Base-by-base conservation (phyloP, 2,113 vertebrate species). In the Ceuthmochares aereus region DNA sequence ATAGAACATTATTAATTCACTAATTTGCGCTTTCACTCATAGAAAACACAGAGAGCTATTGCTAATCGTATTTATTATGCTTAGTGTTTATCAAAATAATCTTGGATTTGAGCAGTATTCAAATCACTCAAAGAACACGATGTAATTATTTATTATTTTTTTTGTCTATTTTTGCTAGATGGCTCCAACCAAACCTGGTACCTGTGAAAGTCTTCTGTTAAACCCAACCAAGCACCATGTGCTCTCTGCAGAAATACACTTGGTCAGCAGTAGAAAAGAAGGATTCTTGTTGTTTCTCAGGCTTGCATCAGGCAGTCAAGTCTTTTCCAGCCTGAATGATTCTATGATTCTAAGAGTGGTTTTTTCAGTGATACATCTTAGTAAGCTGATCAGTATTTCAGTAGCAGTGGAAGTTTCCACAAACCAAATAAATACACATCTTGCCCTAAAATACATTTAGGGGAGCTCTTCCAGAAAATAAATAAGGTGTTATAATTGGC, bases 1-100 rank as follows among this genome's bases (percentile, higher is more conserved):
- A 36, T 67, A 47, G 37, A 79, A 74, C 56, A 45, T 80, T 78
- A 90, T 77, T 83, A 91, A 77, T 96, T 91, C 51, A 55, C 37
- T 54, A 62, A 76, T 76, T 77, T 87, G 10, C 3, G 3, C 27
- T 79, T 72, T 67, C 40, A 52, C 37, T 89, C 56, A 29, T 21
- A 64, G 49, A 77, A 74, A 51, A 11, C 32, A 42, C 23, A 34
- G 12, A 49, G 63, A 73, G 10, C 26, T 47, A 2, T 56, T 78
- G 30, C 52, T 34, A 74, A 5, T 60, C 23, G 29, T 34, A 58
- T 34, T 82, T 87, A 45, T 34, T 55, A 43, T 69, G 80, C 52
- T 68, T 21, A 56, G 0, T 73, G 59, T 77, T 82, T 84, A 63
- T 36, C 32, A n/a, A 16, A 90, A 64, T 21, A 87, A 68, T 87